Evolutionary conservation across 2,797 vertebrate genomes (phyloP), one percentile per base, ranked within the genome.

Genomic region (Gobionotothen gibberifrons): DNA sequence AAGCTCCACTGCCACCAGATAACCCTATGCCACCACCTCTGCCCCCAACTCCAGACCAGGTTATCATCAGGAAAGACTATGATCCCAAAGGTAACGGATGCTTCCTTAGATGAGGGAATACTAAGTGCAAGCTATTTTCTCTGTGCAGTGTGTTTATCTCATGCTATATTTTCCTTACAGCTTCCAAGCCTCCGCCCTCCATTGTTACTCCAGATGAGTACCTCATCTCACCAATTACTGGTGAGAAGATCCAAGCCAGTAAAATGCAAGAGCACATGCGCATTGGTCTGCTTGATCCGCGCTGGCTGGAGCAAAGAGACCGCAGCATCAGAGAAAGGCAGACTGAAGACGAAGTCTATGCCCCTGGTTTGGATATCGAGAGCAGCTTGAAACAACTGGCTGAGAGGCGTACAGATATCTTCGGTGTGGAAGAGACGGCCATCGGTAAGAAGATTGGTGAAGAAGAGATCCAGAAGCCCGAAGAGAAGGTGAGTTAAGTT

Each of bases 181-280:
- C 98, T 57, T 97, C 96, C 66, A 99, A 96, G 84, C 94, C 96
- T 0, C 92, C 93, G 68, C 92, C 95, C 2, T 92, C 96, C 0
- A 77, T 95, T 5, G 76, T 91, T 0, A 81, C 93, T 74, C 91
- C 95, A 0, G 98, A 98, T 49, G 98, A 99, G 63, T 99, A 98
- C 85, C 96, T 99, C 1, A 97, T 99, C 76, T 99, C 98, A 17
- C 98, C 98, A 69, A 99, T 99, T 85, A 99, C 98, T 19, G 98
- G 98, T 15, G 98, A 99, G 92, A 98, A 96, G 87, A 99, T 99
- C 72, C 98, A 94, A 3, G 98, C 98, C 87, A 99, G 98, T 87
- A 99, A 99, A 90, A 99, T 99, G 97, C 98, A 99, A 79, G 98
- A 99, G 64, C 98, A 99, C 89, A 99, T 99, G 98, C 95, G 98